These are phyloP conservation scores for Calvadosia cruxmelitensis DNA, from an alignment of 30 jellyfish, hydroid and myxozoan genomes.

Conservation along the genomic window DNA sequence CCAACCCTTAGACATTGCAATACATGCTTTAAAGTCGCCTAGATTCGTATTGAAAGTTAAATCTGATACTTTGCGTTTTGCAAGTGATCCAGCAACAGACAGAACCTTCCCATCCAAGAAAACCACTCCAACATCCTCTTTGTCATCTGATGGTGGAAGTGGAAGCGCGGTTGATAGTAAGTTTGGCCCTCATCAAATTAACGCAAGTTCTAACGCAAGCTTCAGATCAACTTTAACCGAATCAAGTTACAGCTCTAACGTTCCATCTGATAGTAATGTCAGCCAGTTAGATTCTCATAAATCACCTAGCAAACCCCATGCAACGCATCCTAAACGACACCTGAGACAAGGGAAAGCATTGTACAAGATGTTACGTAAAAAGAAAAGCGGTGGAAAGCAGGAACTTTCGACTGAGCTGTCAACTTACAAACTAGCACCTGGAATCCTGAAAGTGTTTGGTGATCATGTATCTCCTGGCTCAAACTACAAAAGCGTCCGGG, in stretches of 20 bases:
- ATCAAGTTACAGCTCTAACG: neutral
- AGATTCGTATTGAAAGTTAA: conserved; percentile 55
- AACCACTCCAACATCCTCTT: neutral
- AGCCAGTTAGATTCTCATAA: neutral
- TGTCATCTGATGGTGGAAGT: neutral
- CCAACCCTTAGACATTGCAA: conserved; percentile 88
- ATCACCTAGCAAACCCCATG: neutral
- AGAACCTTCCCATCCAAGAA: neutral
- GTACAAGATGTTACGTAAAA: conserved; percentile 45
- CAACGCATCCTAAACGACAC: neutral
- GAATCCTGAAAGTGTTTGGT: conserved; percentile 86
- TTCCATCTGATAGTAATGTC: too few relatives aligned
- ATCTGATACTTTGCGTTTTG: neutral
- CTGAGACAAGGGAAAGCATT: neutral
- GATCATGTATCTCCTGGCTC: conserved; percentile 96
- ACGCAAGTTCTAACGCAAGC: neutral
- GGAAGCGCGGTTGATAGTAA: neutral
- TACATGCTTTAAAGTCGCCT: conserved; percentile 67
- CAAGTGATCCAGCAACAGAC: neutral
- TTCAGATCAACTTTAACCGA: neutral
- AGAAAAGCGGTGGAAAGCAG: conserved; percentile 35
- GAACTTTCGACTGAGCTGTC: conserved; percentile 67
- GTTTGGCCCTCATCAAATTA: neutral
- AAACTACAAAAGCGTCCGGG: conserved; percentile 93
- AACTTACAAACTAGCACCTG: conserved; percentile 86